Evolutionary conservation across 2,888 invertebrate species (phyloP), one percentile per base, ranked within the genome.

Genomic region (Limnephilus lunatus): DNA sequence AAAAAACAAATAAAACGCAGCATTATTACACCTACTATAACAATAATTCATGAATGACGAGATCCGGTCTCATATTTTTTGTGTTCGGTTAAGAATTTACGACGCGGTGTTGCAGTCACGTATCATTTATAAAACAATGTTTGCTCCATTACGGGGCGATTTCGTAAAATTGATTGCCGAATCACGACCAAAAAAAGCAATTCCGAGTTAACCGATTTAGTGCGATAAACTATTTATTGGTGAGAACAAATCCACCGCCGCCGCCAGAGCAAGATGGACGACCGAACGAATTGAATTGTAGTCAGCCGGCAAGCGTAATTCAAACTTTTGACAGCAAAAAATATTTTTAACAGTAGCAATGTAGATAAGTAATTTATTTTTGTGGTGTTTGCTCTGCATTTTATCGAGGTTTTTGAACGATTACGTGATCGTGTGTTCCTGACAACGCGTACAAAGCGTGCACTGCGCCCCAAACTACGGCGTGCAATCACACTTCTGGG

Each of bases 221-320:
- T 81, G 90, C 90, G 91, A 92, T 92, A 91, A 90, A 92, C 85
- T 92, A 92, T 92, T 90, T 90, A 90, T 68, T 81, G 92, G 90
- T 92, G 92, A 89, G 92, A 92, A 92, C 83, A 90, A 82, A 53
- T 30, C 88, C 86, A 32, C 85, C 83, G 82, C 53, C 83, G 82
- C 53, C 53, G 25, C 39, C 85, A 19, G 90, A 32, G 85, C 81
- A 85, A 92, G 85, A 83, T 89, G 85, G 85, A 53, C 85, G 90
- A 89, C 9, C 85, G 91, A 39, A 81, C 83, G 89, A 89, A 81
- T 81, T 89, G 89, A 89, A 89, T 89, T 81, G 89, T 31, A 88
- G 88, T 32, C 88, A 88, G 68, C 35, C 88, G 30, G 81, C n/a
- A 12, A n/a, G 32, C 89, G 89, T 89, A 89, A 89, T 89, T 89